phyloP scores from a whole-genome alignment of 2,888 invertebrate genomes.

The Lepidonotus clava region DNA sequence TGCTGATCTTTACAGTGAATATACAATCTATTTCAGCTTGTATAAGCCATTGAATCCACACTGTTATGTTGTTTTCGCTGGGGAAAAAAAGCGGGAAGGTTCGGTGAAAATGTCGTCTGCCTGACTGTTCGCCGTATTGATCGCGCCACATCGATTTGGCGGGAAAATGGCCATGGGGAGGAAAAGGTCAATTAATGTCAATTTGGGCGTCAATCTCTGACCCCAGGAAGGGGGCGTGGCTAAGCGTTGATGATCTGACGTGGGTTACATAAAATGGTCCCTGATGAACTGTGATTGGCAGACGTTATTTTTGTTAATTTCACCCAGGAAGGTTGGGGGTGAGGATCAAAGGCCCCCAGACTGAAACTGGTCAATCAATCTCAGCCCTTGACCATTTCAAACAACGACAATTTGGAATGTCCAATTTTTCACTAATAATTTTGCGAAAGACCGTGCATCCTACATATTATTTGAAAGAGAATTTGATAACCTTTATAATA shows the following conservation, averaged over 20 bases:
- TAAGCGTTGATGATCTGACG: slow-evolving; percentile 9
- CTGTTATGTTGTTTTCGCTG: too few species aligned
- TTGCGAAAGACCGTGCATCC: too few species aligned
- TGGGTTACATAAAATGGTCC: slow-evolving; percentile 28
- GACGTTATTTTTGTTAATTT: slow-evolving; percentile 38
- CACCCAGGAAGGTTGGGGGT: neutral
- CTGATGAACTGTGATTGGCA: slow-evolving; percentile 34
- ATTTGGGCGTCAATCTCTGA: slow-evolving; percentile 29
- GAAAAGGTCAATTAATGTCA: slow-evolving; percentile 47
- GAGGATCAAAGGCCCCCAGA: neutral
- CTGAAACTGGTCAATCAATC: slow-evolving; percentile 3
- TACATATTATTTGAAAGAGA: too few species aligned
- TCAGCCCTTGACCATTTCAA: too few species aligned
- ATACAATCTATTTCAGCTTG: too few species aligned
- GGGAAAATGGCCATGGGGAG: slow-evolving; percentile 30
- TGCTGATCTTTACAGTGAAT: too few species aligned
- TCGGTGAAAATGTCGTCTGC: slow-evolving; percentile 1
- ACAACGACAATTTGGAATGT: too few species aligned
- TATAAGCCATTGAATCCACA: too few species aligned
- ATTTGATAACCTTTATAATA: too few species aligned
- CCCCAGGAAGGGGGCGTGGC: slow-evolving; percentile 27
- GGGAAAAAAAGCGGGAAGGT: neutral
- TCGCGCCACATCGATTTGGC: slow-evolving; percentile 4
- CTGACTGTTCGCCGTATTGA: slow-evolving; percentile 29
- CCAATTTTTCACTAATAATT: too few species aligned